These are phyloP conservation scores for Sylvia borin DNA, from an alignment of 2,797 vertebrate species.

Conservation along the genomic window DNA sequence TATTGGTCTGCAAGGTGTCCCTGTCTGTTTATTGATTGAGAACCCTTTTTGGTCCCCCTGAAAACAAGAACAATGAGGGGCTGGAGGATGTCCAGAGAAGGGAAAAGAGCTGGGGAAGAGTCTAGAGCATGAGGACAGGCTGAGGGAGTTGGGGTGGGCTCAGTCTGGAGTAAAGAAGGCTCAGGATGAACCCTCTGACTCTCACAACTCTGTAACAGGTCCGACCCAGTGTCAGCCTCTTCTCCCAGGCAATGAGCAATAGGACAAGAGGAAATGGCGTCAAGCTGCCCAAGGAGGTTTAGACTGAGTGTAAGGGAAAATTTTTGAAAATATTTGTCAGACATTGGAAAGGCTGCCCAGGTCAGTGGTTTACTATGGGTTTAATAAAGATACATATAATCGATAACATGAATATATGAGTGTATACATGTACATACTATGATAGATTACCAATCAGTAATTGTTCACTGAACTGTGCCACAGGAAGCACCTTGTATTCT, in stretches of 20 bases:
- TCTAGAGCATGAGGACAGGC: neutral
- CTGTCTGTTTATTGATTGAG: neutral
- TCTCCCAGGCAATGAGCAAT: neutral
- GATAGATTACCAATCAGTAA: no score
- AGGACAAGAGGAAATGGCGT: neutral
- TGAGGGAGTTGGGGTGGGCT: neutral
- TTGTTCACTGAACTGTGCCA: no score
- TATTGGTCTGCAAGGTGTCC: neutral
- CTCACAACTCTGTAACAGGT: no score
- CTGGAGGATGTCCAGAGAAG: neutral
- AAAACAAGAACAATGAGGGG: neutral
- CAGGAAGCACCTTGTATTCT: no score
- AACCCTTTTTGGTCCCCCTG: neutral
- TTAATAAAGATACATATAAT: neutral
- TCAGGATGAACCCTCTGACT: neutral
- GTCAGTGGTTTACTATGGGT: neutral
- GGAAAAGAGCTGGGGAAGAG: neutral
- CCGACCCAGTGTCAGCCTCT: fast-evolving
- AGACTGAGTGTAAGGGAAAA: no score
- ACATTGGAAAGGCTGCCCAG: neutral
- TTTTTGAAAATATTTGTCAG: neutral
- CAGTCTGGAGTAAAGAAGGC: neutral
- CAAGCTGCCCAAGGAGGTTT: neutral
- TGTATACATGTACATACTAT: fast-evolving
- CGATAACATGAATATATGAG: neutral